Percentiles rank a stretch among this genome's conserved stretches.
These are phyloP conservation scores for Butorides virescens DNA, from an alignment of 2,113 vertebrate species.

Conservation along the genomic window DNA sequence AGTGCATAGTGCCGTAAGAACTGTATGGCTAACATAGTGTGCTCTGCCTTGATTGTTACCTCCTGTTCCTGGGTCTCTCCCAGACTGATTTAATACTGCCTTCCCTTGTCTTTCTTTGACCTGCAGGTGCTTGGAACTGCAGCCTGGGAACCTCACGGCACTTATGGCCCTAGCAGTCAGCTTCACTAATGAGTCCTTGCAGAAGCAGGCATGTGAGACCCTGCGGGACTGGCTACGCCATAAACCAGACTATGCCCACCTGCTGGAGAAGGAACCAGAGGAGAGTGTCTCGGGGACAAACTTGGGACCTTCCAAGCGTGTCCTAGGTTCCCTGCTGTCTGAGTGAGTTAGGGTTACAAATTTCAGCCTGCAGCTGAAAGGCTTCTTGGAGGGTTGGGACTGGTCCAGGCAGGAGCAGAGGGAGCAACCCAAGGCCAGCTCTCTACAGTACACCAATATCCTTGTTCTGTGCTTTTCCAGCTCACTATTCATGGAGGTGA, in stretches of 20 bases:
- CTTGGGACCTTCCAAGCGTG: conserved; percentile 78
- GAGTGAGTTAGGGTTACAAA: conserved; percentile 82
- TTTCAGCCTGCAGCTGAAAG: not conserved
- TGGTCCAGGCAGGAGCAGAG: not conserved
- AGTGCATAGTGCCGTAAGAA: not conserved
- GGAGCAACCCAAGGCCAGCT: not conserved
- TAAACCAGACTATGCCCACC: conserved; percentile 84
- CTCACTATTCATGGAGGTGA: conserved; percentile 90
- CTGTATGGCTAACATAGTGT: accelerated
- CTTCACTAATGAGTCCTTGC: conserved; percentile 96
- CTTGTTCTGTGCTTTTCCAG: conserved; percentile 63
- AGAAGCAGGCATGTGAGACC: conserved; percentile 95
- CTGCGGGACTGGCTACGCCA: conserved; percentile 92
- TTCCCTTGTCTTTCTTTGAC: not conserved
- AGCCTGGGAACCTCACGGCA: conserved; percentile 92
- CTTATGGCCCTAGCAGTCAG: conserved; percentile 97
- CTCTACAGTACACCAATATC: not conserved
- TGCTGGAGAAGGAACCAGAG: conserved; percentile 71
- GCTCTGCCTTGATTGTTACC: not conserved
- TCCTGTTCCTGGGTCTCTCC: not conserved
- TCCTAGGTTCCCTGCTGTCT: conserved; percentile 88
- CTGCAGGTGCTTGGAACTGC: conserved; percentile 91
- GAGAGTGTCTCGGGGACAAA: conserved; percentile 32
- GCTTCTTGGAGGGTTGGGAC: not conserved
- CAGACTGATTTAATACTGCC: not conserved